These are phyloP conservation scores for Archivesica marissinica DNA, from an alignment of 1,140 invertebrate genomes.

Conservation along the genomic window DNA sequence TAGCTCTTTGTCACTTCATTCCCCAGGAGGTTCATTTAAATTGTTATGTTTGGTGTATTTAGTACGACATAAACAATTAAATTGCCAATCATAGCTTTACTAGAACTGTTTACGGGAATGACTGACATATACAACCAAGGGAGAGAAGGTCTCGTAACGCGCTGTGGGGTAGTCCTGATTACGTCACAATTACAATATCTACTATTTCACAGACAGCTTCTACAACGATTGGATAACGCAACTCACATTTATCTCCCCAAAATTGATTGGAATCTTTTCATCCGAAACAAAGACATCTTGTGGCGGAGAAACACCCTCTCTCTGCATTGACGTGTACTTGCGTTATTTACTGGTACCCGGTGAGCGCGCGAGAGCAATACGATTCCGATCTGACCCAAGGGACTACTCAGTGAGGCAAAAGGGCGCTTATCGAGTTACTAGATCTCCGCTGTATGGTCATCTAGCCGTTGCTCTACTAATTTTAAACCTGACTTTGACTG, in stretches of 20 bases:
- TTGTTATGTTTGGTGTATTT: no score
- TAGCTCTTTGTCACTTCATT: no score
- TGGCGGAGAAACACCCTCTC: constrained; percentile 23
- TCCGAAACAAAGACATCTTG: constrained; percentile 40
- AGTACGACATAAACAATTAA: no score
- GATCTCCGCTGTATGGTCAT: constrained; percentile 24
- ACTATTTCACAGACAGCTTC: constrained; percentile 12
- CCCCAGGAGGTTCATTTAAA: no score
- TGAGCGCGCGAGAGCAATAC: constrained; percentile 27
- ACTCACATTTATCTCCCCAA: constrained; percentile 24
- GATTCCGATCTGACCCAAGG: constrained; percentile 31
- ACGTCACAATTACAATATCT: constrained; percentile 31
- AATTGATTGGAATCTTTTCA: constrained; percentile 34
- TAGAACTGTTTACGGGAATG: not conserved
- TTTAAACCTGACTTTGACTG: not conserved
- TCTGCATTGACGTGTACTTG: not conserved
- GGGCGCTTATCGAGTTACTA: constrained; percentile 10
- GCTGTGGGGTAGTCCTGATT: not conserved
- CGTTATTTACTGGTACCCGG: constrained; percentile 46
- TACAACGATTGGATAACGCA: not conserved
- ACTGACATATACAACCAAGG: not conserved
- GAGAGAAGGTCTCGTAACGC: not conserved
- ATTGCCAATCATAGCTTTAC: not conserved
- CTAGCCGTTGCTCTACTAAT: constrained; percentile 1
- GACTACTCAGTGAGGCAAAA: constrained; percentile 11